Evolutionary conservation across 2,888 invertebrate species (phyloP).

Genomic region (Stegana nigrithorax): DNA sequence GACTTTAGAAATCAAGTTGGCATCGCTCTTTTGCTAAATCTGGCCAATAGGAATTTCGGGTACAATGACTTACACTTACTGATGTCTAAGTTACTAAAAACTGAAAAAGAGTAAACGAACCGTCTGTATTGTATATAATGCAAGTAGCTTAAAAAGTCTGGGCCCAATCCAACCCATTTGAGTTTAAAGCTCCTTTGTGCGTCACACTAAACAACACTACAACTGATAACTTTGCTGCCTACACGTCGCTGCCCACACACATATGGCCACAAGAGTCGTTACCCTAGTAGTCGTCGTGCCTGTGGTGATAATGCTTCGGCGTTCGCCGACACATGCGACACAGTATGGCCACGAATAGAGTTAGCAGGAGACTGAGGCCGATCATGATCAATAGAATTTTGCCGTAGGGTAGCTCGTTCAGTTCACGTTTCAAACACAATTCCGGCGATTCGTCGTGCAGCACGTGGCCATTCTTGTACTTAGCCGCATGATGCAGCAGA

Average conservation of each 20-base stretch:
- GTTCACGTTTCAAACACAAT: conserved; percentile 73
- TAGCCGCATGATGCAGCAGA: conserved; percentile 69
- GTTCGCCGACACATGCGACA: conserved; percentile 62
- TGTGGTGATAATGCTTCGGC: conserved; percentile 40
- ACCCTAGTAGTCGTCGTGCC: conserved; percentile 51
- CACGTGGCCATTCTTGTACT: conserved; percentile 70
- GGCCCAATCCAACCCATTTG: background rate
- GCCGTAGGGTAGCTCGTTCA: conserved; percentile 66
- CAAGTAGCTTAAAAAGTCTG: background rate
- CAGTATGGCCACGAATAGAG: conserved; percentile 64
- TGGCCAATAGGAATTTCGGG: background rate
- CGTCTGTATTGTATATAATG: background rate
- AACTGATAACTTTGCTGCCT: background rate
- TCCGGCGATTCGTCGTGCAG: conserved; percentile 83
- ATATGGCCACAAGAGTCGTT: no score
- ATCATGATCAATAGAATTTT: conserved; percentile 63
- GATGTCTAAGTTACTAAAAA: no score
- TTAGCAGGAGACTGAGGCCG: conserved; percentile 62
- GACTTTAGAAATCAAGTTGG: background rate
- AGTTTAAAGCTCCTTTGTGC: conserved; percentile 4
- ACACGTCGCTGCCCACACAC: background rate
- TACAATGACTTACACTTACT: no score
- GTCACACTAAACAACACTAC: background rate
- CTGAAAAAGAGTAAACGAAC: background rate
- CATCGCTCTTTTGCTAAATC: background rate